Evolutionary conservation across 2,113 vertebrate species (phyloP).

Genomic region (Salvelinus alpinus): DNA sequence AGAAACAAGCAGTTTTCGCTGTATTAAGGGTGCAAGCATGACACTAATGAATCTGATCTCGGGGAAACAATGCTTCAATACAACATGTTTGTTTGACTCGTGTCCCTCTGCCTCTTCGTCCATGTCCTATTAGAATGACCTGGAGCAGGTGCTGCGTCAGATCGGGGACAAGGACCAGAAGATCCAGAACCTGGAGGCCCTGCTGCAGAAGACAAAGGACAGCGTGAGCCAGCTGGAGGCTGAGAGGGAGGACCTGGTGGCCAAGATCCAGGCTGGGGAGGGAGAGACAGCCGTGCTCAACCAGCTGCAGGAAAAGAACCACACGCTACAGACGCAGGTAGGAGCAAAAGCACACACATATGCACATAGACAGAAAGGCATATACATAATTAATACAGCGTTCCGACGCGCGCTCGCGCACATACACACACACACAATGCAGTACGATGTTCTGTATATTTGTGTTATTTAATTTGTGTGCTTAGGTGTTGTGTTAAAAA

Average conservation of each 20-base stretch:
- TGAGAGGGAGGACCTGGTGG: conserved; percentile 93
- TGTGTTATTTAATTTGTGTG: no score
- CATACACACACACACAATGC: background rate
- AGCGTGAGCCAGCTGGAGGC: conserved; percentile 89
- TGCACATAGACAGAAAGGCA: background rate
- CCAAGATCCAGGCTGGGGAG: conserved; percentile 97
- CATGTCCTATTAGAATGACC: conserved; percentile 81
- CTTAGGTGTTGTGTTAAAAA: no score
- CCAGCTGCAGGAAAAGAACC: conserved; percentile 96
- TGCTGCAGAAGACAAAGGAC: conserved; percentile 95
- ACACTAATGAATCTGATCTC: no score
- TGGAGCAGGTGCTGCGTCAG: conserved; percentile 96
- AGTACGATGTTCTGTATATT: background rate
- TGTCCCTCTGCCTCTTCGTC: background rate
- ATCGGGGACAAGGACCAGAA: conserved; percentile 99
- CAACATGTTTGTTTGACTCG: background rate
- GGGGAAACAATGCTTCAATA: no score
- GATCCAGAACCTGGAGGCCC: conserved; percentile 97
- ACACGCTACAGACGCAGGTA: conserved; percentile 91
- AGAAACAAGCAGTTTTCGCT: no score
- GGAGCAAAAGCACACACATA: background rate
- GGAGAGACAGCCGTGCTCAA: conserved; percentile 94
- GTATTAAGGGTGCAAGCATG: no score
- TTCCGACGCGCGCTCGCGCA: background rate
- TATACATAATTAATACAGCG: no score